These are phyloP conservation scores for Cyrtodaria siliqua DNA, from an alignment of 2,888 invertebrate species.

Conservation along the genomic window DNA sequence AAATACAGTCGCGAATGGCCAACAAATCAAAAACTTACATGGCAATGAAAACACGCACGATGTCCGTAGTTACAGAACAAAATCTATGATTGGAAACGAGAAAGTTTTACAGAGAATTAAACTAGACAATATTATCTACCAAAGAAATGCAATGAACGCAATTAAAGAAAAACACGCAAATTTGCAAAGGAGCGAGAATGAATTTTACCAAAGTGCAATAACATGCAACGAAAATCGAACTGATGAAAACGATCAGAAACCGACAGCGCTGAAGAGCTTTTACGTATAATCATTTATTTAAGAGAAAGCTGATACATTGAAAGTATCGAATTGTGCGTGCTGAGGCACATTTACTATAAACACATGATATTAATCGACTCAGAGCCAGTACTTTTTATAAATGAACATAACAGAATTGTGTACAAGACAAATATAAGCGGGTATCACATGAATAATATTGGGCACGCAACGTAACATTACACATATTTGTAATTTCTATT, in stretches of 20 bases:
- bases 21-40: background rate
- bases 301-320: too few relatives aligned
- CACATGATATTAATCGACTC: too few relatives aligned
- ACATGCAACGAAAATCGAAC: background rate
- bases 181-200: background rate
- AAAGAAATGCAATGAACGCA: conserved; percentile 1
- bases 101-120: conserved; percentile 9
- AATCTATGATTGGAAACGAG: conserved; percentile 1
- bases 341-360: too few relatives aligned
- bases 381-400: too few relatives aligned
- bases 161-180: conserved; percentile 9
- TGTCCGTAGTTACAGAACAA: background rate
- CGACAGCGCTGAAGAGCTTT: background rate
- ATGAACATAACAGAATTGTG: too few relatives aligned
- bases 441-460: too few relatives aligned
- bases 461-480: too few relatives aligned
- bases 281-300: too few relatives aligned
- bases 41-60: background rate
- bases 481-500: too few relatives aligned
- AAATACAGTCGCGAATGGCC: background rate
- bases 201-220: background rate
- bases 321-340: too few relatives aligned
- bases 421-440: too few relatives aligned
- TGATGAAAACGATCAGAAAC: background rate
- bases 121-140: conserved; percentile 6